phyloP scores from a whole-genome alignment of 2,888 invertebrate species.

The Autographa pulchrina region DNA sequence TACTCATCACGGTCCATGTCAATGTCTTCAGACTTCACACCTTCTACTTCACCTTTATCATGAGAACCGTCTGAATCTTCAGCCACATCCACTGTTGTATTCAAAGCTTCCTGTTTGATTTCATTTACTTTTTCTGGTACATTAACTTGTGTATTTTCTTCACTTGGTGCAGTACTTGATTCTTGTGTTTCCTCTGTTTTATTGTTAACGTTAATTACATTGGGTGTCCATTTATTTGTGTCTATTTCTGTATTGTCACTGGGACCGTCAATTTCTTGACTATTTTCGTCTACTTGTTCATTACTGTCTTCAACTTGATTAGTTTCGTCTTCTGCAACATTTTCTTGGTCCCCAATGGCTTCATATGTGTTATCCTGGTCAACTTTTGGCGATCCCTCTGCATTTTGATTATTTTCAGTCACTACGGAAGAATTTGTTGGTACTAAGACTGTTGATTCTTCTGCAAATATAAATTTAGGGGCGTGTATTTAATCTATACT shows the following conservation, averaged over 20 bases:
- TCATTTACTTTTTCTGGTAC: neutral
- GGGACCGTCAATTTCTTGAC: neutral
- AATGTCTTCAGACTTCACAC: constrained; percentile 21
- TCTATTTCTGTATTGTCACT: neutral
- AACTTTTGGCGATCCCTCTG: neutral
- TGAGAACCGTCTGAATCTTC: neutral
- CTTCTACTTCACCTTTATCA: neutral
- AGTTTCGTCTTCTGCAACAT: neutral
- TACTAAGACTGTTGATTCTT: neutral
- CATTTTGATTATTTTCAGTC: neutral
- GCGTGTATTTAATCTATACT: too few species aligned
- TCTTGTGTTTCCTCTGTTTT: neutral
- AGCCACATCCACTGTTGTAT: neutral
- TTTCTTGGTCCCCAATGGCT: neutral
- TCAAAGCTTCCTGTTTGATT: too few species aligned
- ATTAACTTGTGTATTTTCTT: neutral
- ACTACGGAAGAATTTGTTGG: neutral
- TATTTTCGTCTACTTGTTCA: neutral
- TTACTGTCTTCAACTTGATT: neutral
- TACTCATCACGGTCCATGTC: constrained; percentile 34
- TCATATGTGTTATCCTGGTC: neutral
- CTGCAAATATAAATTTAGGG: neutral
- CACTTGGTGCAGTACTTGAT: neutral
- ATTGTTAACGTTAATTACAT: neutral
- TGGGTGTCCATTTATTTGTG: neutral